These are phyloP conservation scores for Megalops cyprinoides DNA, from an alignment of 2,797 vertebrate genomes.

Conservation along the genomic window DNA sequence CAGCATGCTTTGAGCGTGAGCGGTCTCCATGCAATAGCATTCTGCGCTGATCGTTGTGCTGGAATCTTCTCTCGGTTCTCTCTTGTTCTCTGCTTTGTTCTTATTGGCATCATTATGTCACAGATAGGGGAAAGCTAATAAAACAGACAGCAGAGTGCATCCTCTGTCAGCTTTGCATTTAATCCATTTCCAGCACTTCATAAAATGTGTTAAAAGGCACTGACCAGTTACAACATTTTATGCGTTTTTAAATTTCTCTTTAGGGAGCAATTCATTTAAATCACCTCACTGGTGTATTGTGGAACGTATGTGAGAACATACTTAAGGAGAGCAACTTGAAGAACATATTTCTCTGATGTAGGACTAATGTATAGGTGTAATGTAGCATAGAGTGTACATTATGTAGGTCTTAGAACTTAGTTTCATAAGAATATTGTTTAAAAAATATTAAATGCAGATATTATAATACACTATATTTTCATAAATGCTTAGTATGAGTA, in stretches of 20 bases:
- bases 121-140: not conserved
- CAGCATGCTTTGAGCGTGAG: conserved; percentile 38
- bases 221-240: no score
- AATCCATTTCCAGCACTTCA: not conserved
- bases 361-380: no score
- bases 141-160: not conserved
- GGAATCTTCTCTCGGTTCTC: conserved; percentile 41
- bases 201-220: not conserved
- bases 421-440: no score
- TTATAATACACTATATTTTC: not conserved
- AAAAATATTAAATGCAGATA: no score
- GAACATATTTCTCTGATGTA: no score
- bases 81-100: conserved; percentile 38
- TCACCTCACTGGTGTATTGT: not conserved
- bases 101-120: not conserved
- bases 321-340: no score
- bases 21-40: conserved; percentile 37
- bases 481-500: not conserved
- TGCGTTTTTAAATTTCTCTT: no score
- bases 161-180: not conserved
- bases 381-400: no score
- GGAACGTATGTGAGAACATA: no score
- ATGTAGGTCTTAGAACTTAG: no score
- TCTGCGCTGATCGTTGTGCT: conserved; percentile 28
- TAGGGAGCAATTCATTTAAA: not conserved